phyloP scores from a whole-genome alignment of 2,113 vertebrate genomes.

The Pedetes capensis region DNA sequence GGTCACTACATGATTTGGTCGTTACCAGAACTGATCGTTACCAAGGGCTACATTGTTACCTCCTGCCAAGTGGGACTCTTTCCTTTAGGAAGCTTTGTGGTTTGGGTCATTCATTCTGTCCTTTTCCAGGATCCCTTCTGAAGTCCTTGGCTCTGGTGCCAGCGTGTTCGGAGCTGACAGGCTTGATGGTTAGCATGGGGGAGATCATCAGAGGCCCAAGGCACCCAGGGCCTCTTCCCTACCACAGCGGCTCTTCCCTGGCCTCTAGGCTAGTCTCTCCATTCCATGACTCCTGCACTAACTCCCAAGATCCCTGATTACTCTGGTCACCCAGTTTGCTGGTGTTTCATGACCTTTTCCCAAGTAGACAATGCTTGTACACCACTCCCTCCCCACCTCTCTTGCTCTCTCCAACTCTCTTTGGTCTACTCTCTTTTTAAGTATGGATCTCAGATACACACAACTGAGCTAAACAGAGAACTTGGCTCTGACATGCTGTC shows the following conservation, averaged over 20 bases:
- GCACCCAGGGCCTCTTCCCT: neutral
- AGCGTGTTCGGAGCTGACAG: no score
- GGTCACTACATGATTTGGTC: neutral
- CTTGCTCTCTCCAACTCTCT: neutral
- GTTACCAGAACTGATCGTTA: neutral
- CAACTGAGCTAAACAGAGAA: neutral
- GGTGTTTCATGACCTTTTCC: neutral
- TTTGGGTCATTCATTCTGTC: neutral
- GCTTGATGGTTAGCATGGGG: neutral
- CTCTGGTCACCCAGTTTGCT: neutral
- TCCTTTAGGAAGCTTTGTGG: neutral
- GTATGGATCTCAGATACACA: neutral
- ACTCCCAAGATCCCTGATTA: neutral
- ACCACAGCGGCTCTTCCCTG: neutral
- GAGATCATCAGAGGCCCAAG: neutral
- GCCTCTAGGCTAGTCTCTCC: neutral
- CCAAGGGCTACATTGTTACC: neutral
- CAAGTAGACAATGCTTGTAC: neutral
- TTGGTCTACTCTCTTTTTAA: neutral
- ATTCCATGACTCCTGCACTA: neutral
- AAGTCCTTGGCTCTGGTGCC: neutral
- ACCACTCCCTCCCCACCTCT: neutral
- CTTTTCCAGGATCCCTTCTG: neutral
- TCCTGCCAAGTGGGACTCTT: neutral
- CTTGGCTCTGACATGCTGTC: neutral